Conservation (phyloP, 1,140 invertebrate species). For the Thereuonema tuberculata region DNA sequence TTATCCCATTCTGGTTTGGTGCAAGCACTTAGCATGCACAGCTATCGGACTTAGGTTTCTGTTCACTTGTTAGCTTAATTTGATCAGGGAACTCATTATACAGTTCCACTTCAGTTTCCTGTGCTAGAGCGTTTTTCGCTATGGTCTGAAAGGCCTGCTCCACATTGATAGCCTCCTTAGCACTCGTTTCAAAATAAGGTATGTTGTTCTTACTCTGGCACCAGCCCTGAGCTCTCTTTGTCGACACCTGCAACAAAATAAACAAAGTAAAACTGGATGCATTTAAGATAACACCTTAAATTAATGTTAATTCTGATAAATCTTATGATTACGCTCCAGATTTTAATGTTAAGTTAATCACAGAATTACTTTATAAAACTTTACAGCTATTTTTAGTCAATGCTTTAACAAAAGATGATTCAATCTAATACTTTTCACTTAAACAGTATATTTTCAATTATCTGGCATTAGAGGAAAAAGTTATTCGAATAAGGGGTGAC, state of each 20-base stretch:
- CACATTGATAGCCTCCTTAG: constrained; percentile 95
- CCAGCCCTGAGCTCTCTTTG: constrained; percentile 94
- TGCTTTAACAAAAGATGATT: too few relatives aligned
- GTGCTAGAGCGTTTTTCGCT: constrained; percentile 89
- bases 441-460: too few relatives aligned
- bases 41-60: constrained; percentile 23
- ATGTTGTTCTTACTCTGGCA: constrained; percentile 97
- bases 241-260: constrained; percentile 54
- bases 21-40: constrained; percentile 26
- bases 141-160: constrained; percentile 96
- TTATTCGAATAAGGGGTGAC: too few relatives aligned
- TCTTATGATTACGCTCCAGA: background rate
- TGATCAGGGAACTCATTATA: constrained; percentile 97
- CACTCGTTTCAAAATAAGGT: constrained; percentile 97
- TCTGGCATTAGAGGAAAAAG: too few relatives aligned
- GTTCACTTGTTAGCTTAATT: constrained; percentile 49
- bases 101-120: constrained; percentile 70
- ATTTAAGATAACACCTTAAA: background rate
- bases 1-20: too few relatives aligned
- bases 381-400: too few relatives aligned
- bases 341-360: too few relatives aligned
- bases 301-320: background rate
- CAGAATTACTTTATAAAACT: too few relatives aligned
- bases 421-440: too few relatives aligned
- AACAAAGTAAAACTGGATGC: constrained; percentile 13